Conservation (phyloP, 2,113 vertebrate genomes). For the Hemicordylus capensis region DNA sequence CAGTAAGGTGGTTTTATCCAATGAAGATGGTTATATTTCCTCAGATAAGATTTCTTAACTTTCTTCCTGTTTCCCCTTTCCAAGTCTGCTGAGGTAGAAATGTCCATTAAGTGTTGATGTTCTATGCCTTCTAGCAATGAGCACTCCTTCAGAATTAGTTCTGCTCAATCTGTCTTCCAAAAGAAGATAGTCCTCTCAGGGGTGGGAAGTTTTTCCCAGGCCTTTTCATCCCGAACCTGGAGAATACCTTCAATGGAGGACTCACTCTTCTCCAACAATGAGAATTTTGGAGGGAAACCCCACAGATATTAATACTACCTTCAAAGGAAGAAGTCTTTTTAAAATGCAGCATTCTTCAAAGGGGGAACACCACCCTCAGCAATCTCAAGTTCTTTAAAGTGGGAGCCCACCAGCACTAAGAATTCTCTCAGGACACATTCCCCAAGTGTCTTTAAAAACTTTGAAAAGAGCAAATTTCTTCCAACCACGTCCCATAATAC, state of each 20-base stretch:
- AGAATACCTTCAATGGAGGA: conserved; percentile 75
- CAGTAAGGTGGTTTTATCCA: neutral
- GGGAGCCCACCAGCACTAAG: conserved; percentile 74
- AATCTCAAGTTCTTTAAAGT: conserved; percentile 78
- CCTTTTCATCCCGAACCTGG: conserved; percentile 75
- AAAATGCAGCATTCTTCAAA: conserved; percentile 81
- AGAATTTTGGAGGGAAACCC: conserved; percentile 72
- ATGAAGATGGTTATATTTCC: neutral
- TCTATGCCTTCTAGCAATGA: conserved; percentile 67
- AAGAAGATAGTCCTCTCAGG: conserved; percentile 71
- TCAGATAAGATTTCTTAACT: neutral
- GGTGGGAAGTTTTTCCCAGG: conserved; percentile 67
- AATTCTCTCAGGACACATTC: conserved; percentile 68
- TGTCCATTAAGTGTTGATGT: conserved; percentile 60
- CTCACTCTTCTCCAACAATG: conserved; percentile 59
- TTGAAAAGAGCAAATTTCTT: conserved; percentile 62
- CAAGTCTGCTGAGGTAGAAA: conserved; percentile 21
- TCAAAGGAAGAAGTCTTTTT: conserved; percentile 78
- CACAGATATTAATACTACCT: conserved; percentile 75
- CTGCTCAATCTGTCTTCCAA: conserved; percentile 74
- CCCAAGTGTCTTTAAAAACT: conserved; percentile 69
- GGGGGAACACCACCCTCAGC: conserved; percentile 77
- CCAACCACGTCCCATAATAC: conserved; percentile 53
- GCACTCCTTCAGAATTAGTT: conserved; percentile 72
- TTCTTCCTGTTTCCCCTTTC: neutral